Base-by-base conservation (phyloP, 2,113 vertebrate genomes). In the Orientallactaga bullata region DNA sequence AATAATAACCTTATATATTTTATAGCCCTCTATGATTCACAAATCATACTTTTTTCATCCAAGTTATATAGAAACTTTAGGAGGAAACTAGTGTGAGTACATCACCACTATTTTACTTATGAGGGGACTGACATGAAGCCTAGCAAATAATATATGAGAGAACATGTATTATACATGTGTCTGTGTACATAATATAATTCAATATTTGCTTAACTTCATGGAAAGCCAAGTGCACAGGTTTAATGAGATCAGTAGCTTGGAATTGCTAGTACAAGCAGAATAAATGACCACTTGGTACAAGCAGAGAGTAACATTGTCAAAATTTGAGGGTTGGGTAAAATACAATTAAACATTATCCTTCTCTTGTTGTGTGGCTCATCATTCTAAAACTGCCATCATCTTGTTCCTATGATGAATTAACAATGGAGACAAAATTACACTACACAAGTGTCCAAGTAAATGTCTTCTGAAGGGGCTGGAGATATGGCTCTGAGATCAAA, bases 181-280 rank as follows among this genome's bases (percentile, higher is more conserved):
- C 55, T 84, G 37, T 42, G n/a, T 79, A 18, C 9, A 90, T 83
- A 90, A 90, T 42, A 32, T 39, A 39, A 79, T 42, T n/a, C 35
- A n/a, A 71, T 61, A n/a, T 94, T 92, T 93, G 65, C 55, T 55
- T 28, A 87, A 42, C 55, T 18, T 26, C 7, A 24, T 23, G 26
- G 9, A 85, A 71, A 58, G 47, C 17, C 32, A 90, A 92, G 37
- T 39, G 51, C 58, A 91, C 26, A 95, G 28, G 76, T 77, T 79
- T 47, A 66, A 42, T 24, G 6, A 84, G 3, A 32, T 51, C 12
- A 55, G 15, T n/a, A 13, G 30, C 26, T 79, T 85, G 2, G n/a
- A 6, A 32, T 24, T 90, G 16, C 10, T 39, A 87, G 84, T 42
- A 4, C 60, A 83, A 76, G n/a, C 2, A 58, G 24, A 79, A 71